These are phyloP conservation scores for Pyralis farinalis DNA, from an alignment of 2,888 invertebrate genomes.

Conservation along the genomic window DNA sequence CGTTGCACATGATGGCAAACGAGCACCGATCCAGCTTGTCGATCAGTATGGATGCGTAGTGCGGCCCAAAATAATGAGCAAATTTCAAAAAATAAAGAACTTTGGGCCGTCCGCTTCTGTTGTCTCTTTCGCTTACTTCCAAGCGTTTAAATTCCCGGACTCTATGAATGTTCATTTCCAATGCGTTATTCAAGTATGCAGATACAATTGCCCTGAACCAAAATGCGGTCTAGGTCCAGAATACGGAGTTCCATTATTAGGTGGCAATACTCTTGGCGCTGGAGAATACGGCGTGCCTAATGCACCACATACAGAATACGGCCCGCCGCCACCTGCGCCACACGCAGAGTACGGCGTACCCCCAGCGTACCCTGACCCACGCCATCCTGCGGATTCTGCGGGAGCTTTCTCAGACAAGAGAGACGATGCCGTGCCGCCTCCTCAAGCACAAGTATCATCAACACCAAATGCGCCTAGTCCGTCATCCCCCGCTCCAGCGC, in stretches of 20 bases:
- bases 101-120: constrained; percentile 97
- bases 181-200: constrained; percentile 96
- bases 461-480: constrained; percentile 83
- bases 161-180: constrained; percentile 99
- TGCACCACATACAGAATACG: constrained; percentile 84
- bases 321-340: constrained; percentile 83
- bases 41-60: constrained; percentile 97
- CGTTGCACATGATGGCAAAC: constrained; percentile 96
- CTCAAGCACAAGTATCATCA: constrained; percentile 89
- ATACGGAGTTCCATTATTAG: constrained; percentile 84
- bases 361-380: constrained; percentile 92
- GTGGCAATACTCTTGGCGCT: constrained; percentile 81
- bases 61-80: constrained; percentile 96
- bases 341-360: constrained; percentile 87
- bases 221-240: constrained; percentile 89
- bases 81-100: constrained; percentile 97
- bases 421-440: constrained; percentile 89
- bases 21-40: constrained; percentile 95
- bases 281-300: constrained; percentile 84
- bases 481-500: constrained; percentile 77
- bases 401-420: constrained; percentile 92
- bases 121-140: constrained; percentile 97
- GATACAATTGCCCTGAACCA: constrained; percentile 96
- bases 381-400: constrained; percentile 92
- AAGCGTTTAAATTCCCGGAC: constrained; percentile 98